A percentile compares a stretch with the other conserved stretches of the same genome.
Conservation (phyloP, 1,140 invertebrate species). For the Tribolium madens region DNA sequence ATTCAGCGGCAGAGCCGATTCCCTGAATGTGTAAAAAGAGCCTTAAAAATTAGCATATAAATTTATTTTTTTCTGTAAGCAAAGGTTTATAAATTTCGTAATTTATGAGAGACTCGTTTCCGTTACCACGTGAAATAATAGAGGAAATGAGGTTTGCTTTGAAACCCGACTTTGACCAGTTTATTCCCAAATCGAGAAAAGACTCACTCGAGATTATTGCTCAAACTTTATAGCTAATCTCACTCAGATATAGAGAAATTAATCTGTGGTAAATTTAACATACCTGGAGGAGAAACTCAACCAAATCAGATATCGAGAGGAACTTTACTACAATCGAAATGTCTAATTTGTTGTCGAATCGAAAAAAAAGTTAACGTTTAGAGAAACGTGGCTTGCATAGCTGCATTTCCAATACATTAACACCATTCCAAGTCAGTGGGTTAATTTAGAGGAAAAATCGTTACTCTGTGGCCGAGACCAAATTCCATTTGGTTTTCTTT, state of each 20-base stretch:
- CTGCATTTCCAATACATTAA: slow-evolving; percentile 35
- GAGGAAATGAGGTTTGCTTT: background rate
- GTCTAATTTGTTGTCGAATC: background rate
- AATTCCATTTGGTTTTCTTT: background rate
- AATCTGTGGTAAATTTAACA: background rate
- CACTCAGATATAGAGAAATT: slow-evolving; percentile 1
- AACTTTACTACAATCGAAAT: background rate
- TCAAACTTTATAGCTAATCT: slow-evolving; percentile 1
- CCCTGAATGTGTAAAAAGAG: background rate
- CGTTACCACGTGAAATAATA: background rate
- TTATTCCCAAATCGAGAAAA: background rate
- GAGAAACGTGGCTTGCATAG: slow-evolving; percentile 20
- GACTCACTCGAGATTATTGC: background rate
- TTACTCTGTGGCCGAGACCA: background rate
- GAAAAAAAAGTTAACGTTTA: background rate
- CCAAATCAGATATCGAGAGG: background rate
- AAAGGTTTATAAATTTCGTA: background rate
- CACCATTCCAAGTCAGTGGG: slow-evolving; percentile 8
- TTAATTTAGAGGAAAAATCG: slow-evolving; percentile 18
- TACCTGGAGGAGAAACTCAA: background rate
- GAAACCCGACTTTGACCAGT: background rate
- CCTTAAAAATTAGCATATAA: background rate
- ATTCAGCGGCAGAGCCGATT: background rate
- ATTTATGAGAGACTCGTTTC: background rate
- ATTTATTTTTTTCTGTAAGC: background rate